phyloP scores from a whole-genome alignment of 2,797 vertebrate species.

The Anableps anableps region DNA sequence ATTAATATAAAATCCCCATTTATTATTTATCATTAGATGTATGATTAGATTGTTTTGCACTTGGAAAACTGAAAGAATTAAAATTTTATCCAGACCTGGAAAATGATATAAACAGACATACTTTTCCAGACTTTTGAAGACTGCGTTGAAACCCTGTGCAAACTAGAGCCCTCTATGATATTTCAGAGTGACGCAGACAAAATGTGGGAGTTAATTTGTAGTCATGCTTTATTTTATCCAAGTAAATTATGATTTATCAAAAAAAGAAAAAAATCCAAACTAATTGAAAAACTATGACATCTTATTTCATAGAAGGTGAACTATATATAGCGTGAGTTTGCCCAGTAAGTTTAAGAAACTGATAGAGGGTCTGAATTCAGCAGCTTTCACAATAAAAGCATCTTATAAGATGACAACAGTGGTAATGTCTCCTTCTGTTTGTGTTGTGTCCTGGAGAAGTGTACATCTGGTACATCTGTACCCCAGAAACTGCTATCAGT shows the following conservation, averaged over 20 bases:
- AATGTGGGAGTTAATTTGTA: background rate
- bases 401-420: background rate
- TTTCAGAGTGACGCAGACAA: background rate
- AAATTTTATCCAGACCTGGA: background rate
- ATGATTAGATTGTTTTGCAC: no score
- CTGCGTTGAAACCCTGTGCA: background rate
- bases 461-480: conserved; percentile 3
- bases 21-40: no score
- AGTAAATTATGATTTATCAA: background rate
- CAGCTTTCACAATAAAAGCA: background rate
- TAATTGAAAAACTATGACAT: background rate
- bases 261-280: no score
- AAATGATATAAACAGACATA: background rate
- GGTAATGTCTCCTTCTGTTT: background rate
- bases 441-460: background rate
- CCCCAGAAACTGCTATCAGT: conserved; percentile 42
- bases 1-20: background rate
- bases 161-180: background rate
- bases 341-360: background rate
- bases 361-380: background rate
- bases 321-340: background rate
- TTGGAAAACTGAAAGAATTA: no score
- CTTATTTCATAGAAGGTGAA: background rate
- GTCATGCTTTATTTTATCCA: background rate
- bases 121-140: background rate